Evolutionary conservation across 2,797 vertebrate genomes (phyloP), one percentile per base, ranked within the genome.

Genomic region (Lateolabrax maculatus): DNA sequence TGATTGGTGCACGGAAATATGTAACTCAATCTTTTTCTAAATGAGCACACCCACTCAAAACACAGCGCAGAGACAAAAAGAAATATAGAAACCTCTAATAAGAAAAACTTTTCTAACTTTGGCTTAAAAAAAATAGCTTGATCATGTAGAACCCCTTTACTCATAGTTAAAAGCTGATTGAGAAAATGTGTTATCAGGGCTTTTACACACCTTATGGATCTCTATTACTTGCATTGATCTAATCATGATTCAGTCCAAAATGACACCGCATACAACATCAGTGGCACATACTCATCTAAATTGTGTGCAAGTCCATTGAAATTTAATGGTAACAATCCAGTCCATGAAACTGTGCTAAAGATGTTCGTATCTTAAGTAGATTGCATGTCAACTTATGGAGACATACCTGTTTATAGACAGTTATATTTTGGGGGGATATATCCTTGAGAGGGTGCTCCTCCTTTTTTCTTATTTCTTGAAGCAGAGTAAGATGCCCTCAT

Each of bases 211-310:
- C 58, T 73, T 48, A 48, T 55, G 31, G 10, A 56, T 70, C 29
- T 29, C 34, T 4, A 34, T 63, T 53, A n/a, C 37, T 68, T 58
- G 7, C 29, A 48, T 2, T 34, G 31, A 49, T 46, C 57, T 2
- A 36, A 19, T 61, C 18, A 52, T 55, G 29, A 49, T 52, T 57
- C n/a, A 25, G 21, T 72, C 49, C n/a, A 5, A 44, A 72, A 58
- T 31, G 15, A 39, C n/a, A 6, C 48, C 1, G 6, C 21, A 53
- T 51, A 18, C 8, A 46, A 39, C 46, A n/a, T n/a, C 19, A 10
- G 7, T 8, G 9, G 56, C 46, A 46, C 39, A 46, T 65, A 71
- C 4, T 62, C 44, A 31, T 56, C 34, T 53, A 36, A 53, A 43
- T n/a, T 63, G 49, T 66, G 25, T 3, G 9, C 6, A 53, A 39